These are phyloP conservation scores for Hypotaenidia okinawae DNA, from an alignment of 2,797 vertebrate genomes.

Conservation along the genomic window DNA sequence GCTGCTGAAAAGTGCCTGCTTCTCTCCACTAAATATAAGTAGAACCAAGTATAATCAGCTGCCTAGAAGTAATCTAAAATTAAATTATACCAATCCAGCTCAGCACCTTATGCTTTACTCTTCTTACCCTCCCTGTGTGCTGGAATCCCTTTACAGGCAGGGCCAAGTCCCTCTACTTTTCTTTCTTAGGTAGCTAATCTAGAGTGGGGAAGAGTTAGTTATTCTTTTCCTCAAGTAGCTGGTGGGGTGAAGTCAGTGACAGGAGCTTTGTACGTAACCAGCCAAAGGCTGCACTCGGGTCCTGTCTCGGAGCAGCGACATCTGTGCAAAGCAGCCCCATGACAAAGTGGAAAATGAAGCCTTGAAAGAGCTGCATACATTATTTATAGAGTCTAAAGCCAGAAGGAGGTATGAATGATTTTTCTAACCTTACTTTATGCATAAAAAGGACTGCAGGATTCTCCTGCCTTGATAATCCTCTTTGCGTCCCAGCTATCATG, in stretches of 20 bases:
- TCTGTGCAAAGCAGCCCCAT: neutral
- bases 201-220: neutral
- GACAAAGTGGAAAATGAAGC: neutral
- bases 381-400: neutral
- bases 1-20: neutral
- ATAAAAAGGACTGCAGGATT: neutral
- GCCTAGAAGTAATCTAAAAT: neutral
- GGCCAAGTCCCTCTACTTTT: neutral
- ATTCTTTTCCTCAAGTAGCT: neutral
- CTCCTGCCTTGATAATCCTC: neutral
- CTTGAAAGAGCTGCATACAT: neutral
- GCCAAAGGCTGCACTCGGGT: neutral
- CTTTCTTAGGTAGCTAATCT: neutral
- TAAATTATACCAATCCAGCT: accelerated
- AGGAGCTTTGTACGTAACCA: neutral
- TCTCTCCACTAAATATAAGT: neutral
- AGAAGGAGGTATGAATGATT: neutral
- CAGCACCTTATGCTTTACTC: neutral
- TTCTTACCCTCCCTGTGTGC: neutral
- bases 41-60: neutral
- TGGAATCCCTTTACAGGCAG: neutral
- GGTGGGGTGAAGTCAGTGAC: neutral
- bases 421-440: neutral
- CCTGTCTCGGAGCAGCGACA: neutral
- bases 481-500: neutral